phyloP scores from a whole-genome alignment of 2,888 invertebrate species.

The Eulithis prunata region DNA sequence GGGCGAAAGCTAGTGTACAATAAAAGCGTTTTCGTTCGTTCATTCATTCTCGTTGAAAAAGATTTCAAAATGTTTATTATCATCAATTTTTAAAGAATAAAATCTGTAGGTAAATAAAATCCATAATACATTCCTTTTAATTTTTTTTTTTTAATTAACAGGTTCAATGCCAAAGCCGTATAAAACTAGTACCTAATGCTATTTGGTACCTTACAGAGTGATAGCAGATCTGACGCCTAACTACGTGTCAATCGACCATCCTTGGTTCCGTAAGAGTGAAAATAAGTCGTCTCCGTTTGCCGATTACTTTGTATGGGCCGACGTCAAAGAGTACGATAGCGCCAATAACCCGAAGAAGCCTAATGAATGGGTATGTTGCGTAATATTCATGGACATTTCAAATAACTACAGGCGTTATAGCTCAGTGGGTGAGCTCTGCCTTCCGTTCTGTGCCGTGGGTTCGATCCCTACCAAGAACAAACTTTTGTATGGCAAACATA shows the following conservation, averaged over 20 bases:
- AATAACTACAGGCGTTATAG: neutral
- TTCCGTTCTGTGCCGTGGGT: no score
- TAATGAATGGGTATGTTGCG: slow-evolving; percentile 88
- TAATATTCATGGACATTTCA: neutral
- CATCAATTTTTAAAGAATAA: no score
- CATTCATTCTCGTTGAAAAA: no score
- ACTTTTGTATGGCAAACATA: no score
- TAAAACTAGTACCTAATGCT: neutral
- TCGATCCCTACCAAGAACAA: no score
- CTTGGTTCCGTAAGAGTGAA: slow-evolving; percentile 89
- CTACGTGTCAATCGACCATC: slow-evolving; percentile 86
- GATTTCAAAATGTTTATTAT: no score
- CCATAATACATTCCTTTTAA: no score
- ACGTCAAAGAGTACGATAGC: slow-evolving; percentile 58
- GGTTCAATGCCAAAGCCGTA: no score
- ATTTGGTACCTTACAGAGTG: slow-evolving; percentile 61
- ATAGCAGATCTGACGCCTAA: slow-evolving; percentile 91
- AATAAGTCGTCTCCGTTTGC: slow-evolving; percentile 84
- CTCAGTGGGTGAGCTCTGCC: neutral
- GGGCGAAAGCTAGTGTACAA: no score
- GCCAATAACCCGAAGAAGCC: slow-evolving; percentile 74
- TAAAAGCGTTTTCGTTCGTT: no score
- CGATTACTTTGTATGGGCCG: slow-evolving; percentile 92
- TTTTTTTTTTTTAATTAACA: no score
- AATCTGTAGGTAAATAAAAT: no score